Percentiles rank a stretch among this genome's conserved stretches.
phyloP scores from a whole-genome alignment of 2,888 invertebrate genomes.

The Ptychoptera albimana region DNA sequence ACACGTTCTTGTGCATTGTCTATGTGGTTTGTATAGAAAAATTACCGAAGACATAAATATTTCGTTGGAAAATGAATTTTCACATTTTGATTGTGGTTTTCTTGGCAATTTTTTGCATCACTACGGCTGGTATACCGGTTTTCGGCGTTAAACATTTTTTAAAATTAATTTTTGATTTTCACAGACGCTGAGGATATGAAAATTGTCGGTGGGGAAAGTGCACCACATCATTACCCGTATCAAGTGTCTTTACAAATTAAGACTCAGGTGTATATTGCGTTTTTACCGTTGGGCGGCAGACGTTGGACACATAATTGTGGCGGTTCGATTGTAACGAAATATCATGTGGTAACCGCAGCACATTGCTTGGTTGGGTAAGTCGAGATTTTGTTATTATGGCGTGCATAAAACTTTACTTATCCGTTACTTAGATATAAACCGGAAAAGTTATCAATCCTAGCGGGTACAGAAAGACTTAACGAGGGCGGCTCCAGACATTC shows the following conservation, averaged over 20 bases:
- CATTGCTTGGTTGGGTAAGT: conserved; percentile 23
- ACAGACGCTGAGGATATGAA: too few species aligned
- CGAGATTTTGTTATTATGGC: too few species aligned
- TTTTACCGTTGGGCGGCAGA: conserved; percentile 14
- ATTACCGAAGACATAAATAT: too few species aligned
- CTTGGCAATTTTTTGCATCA: too few species aligned
- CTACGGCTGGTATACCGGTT: too few species aligned
- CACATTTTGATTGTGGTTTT: too few species aligned
- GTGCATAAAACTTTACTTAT: too few species aligned
- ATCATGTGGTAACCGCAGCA: conserved; percentile 25
- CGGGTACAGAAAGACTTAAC: conserved; percentile 10
- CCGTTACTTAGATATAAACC: conserved; percentile 8
- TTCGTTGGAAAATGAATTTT: too few species aligned
- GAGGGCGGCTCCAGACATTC: conserved; percentile 18
- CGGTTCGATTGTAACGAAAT: conserved; percentile 24
- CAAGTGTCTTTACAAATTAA: conserved; percentile 21
- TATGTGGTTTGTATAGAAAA: too few species aligned
- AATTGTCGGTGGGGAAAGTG: conserved; percentile 12
- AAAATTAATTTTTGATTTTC: too few species aligned
- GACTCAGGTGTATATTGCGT: conserved; percentile 4
- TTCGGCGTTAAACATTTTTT: too few species aligned
- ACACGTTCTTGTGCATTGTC: too few species aligned
- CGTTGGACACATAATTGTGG: conserved; percentile 25
- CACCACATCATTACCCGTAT: conserved; percentile 21
- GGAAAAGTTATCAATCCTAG: conserved; percentile 14